Evolutionary conservation across 2,888 invertebrate species (phyloP), one percentile per base, ranked within the genome.

Genomic region (Ephialtes manifestator): DNA sequence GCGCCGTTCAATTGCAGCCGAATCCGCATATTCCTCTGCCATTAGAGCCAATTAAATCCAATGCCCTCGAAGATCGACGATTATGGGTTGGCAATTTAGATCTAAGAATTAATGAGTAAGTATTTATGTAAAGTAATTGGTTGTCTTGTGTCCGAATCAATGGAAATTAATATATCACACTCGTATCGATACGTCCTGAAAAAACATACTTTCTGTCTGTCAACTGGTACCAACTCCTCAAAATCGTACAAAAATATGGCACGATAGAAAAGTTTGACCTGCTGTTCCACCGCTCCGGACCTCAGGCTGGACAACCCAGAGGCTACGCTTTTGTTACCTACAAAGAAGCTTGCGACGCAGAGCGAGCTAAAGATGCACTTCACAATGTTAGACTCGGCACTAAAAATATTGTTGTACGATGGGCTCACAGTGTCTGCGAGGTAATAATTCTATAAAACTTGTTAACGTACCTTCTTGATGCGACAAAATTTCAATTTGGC

Each of bases 241-340:
- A 99, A 97, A 96, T 99, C 95, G 96, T 98, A 95, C 98, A 98
- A 96, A 97, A 97, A 96, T 97, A 97, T 96, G 99, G 99, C 94
- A 95, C 96, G 93, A 97, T 99, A 93, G 97, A 98, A 95, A 98
- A 98, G 96, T 98, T 99, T 95, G 99, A 99, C 95, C 97, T 98
- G 95, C 96, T 99, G 89, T 98, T 98, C 94, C 98, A 99, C 94
- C 98, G 98, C 89, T 96, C 97, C 88, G 99, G 99, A 89, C 98
- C 98, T 53, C 96, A 97, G 89, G 96, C 96, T 89, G 98, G 98
- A 74, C 97, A 97, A 93, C 98, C 99, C 0, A 95, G 98, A 85
- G 99, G 99, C 24, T 99, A 98, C 93, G 98, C 98, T 24, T 99
- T 99, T 94, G 98, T 98, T 75, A 98, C 98, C 0, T 99, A 97